Evolutionary conservation across 2,113 vertebrate species (phyloP), one percentile per base, ranked within the genome.

Genomic region (Hippoglossus stenolepis): DNA sequence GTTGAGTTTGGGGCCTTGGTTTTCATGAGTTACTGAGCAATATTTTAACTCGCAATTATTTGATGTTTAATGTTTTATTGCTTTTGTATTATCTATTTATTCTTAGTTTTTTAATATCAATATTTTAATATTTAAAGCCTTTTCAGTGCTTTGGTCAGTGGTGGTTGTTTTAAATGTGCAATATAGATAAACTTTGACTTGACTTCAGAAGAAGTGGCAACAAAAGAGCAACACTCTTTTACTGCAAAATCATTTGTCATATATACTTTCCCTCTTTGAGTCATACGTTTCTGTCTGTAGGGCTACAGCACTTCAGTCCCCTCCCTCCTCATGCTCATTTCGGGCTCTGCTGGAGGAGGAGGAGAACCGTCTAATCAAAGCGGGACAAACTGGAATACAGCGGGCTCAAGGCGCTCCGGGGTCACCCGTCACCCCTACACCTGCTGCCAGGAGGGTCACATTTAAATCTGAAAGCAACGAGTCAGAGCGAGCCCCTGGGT

Each of bases 301-400:
- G 96, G 92, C 94, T 10, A 93, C 94, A 84, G 90, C 95, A 15
- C 90, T 94, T 13, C 93, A 94, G 88, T 94, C 95, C 54, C 58
- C 89, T 0, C 86, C 93, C 57, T 94, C 94, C 65, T 96, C 94
- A 3, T 96, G 92, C 58, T 96, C 96, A 73, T 98, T 98, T 85
- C 93, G 95, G 77, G 94, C 97, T 70, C 94, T 99, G 53, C 85
- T 96, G 79, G 87, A 91, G 58, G 96, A 98, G 90, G 97, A 97
- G 88, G 95, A 96, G 90, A 96, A 91, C 73, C 73, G 70, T 69
- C 21, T 94, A 82, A 73, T 60, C 9, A 87, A 63, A 73, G 83
- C 65, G 72, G 92, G 87, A 26, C 84, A 92, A 84, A 69, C 79
- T 18, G 89, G 92, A 86, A 64, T 31, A 26, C 87, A 71, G 35